Base-by-base conservation (phyloP, 2,888 invertebrate genomes). In the Pandemis cinnamomeana region DNA sequence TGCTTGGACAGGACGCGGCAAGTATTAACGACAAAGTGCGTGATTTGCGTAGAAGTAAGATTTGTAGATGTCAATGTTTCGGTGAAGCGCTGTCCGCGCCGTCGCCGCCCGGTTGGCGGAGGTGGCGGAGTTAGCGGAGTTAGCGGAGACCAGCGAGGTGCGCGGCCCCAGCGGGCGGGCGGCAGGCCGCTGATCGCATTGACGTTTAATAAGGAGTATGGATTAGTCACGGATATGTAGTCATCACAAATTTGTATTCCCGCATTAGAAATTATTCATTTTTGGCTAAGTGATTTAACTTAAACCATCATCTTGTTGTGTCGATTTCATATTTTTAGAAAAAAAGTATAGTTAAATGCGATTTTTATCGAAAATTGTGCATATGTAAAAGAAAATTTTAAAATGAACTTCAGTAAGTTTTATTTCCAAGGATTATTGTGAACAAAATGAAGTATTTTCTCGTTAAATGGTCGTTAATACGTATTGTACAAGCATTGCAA, bases 301-400 rank as follows among this genome's bases (percentile, higher is more conserved):
- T 87, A 87, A 87, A 88, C 84, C 87, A 84, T 82, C 88, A 89
- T 89, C 89, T 89, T 91, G 92, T 93, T 91, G 91, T 91, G 89
- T 91, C 92, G 91, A 92, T 92, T 90, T 90, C 89, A 92, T 91
- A 92, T 91, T 91, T 92, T 91, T 91, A 92, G 91, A 88, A 83
- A 55, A 46, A 88, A 86, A 87, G 81, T 88, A 86, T 88, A 89
- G 81, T 77, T 82, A 91, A 20, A 90, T 89, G 87, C 86, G 85
- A 88, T 86, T 88, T 86, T 87, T 89, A 87, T 89, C 87, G 83
- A 77, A 74, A 74, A 68, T 70, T 63, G 75, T 75, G 76, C 67
- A 86, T 87, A 86, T 86, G 85, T 84, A 85, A 87, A 86, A 83
- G 84, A 82, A 84, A 84, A 83, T 83, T 88, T 86, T 86, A 85